Base-by-base conservation (phyloP, 2,113 vertebrate species). In the Pomatostomus ruficeps region DNA sequence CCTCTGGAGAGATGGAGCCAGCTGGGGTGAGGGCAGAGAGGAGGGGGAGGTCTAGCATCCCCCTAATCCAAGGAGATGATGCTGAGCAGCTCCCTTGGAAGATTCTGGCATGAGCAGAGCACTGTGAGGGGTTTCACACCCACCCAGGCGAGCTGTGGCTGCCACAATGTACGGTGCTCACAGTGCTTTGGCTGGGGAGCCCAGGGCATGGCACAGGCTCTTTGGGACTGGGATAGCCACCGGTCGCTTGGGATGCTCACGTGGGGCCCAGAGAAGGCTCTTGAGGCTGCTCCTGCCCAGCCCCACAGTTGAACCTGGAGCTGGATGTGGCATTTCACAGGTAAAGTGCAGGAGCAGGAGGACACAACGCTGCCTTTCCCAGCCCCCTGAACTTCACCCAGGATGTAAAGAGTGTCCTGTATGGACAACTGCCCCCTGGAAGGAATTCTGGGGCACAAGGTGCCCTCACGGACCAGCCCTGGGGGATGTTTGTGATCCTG, bases 261-360 rank as follows among this genome's bases (percentile, higher is more conserved):
- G 0, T 36, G 22, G 25, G 33, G 17, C n/a, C 11, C 45, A 38
- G 36, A 46, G 59, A 70, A 55, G 17, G 35, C 0, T 0, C 61
- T 74, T 40, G 66, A 75, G 75, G 46, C 46, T 66, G 22, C 38
- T 80, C 43, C 83, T 81, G 70, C 70, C 54, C 78, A 88, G 20
- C 35, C 38, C 33, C 38, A 35, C 18, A 23, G 19, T 86, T 61
- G 55, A 57, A 36, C 57, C 72, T 83, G 65, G 46, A 78, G 46
- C 24, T 82, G 85, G 46, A 61, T 45, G 31, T 65, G 73, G 26
- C 29, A 29, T 40, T 88, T 61, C 68, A 65, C 12, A 15, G 4
- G 15, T 51, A 3, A 86, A 77, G 51, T 1, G 0, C 36, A 57
- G 49, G 67, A 84, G 23, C 75, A 79, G 54, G 38, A 73, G 48